Conservation (phyloP, 2,888 invertebrate genomes). For the Pheosia gnoma region DNA sequence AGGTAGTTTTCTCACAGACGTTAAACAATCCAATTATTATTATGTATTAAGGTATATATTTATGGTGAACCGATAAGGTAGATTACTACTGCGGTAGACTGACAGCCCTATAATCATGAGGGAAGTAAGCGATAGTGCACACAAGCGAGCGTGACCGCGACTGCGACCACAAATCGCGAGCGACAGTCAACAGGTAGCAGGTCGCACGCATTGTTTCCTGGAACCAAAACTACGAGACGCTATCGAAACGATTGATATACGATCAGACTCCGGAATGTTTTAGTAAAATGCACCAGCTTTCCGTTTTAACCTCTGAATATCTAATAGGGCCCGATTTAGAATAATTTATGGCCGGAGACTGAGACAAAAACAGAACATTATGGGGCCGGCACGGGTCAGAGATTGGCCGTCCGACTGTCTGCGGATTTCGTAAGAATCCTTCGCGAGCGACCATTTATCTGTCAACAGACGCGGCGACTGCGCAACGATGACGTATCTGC, state of each 20-base stretch:
- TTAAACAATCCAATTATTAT: too few relatives aligned
- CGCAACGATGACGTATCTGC: constrained; percentile 46
- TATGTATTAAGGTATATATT: too few relatives aligned
- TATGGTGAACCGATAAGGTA: too few relatives aligned
- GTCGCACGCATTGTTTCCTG: constrained; percentile 78
- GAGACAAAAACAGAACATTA: constrained; percentile 81
- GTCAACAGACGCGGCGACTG: constrained; percentile 47
- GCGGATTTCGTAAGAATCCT: constrained; percentile 59
- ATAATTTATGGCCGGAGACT: constrained; percentile 74
- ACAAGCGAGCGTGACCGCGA: constrained; percentile 43
- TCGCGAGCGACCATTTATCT: constrained; percentile 54
- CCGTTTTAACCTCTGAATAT: constrained; percentile 80
- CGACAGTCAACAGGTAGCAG: constrained; percentile 72
- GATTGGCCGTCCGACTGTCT: constrained; percentile 53
- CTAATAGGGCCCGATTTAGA: constrained; percentile 81
- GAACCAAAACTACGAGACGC: constrained; percentile 70
- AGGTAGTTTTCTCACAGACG: too few relatives aligned
- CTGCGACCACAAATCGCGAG: constrained; percentile 65
- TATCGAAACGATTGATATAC: constrained; percentile 80
- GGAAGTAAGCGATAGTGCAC: constrained; percentile 54
- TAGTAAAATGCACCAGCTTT: constrained; percentile 75
- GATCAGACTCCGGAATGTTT: constrained; percentile 73
- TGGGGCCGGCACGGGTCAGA: constrained; percentile 58
- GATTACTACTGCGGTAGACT: background rate
- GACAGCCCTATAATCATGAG: constrained; percentile 45